Base-by-base conservation (phyloP, 2,113 vertebrate species). In the Xiphorhynchus elegans region DNA sequence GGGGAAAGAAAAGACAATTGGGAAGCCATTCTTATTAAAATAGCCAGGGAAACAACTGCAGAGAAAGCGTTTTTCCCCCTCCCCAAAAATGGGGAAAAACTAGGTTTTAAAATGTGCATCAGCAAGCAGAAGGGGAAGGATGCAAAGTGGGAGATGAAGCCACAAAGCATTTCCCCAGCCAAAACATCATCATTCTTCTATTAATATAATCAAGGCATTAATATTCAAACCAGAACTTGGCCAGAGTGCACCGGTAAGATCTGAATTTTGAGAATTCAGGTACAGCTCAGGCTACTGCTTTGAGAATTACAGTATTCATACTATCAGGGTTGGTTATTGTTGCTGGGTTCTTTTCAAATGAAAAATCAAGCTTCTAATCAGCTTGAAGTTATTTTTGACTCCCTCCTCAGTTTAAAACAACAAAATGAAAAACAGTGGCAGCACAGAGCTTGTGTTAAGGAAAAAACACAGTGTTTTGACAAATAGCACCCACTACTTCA, bases 401-500 rank as follows among this genome's bases (percentile, higher is more conserved):
- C 58, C 42, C 46, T 53, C 25, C 63, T 64, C 26, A 24, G 29
- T 76, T 91, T 85, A 79, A 89, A 70, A 70, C 49, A 47, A 46
- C 33, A 69, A 52, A 93, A 86, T 31, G 11, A 87, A 74, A 86
- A 55, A 16, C 66, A 95, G 67, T 90, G 62, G 20, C 8, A 40
- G 62, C 67, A 69, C 11, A 79, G 18, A 66, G 17, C 10, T 62
- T 63, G 6, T 42, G 29, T 49, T 59, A 69, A 64, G 37, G 2
- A 39, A 42, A 67, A 66, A 64, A 39, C 2, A 11, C 37, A 35
- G 5, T 44, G n/a, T 80, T 91, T 88, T 62, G 37, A 90, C 56
- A 91, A 95, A 96, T 17, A 85, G 28, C 37, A 39, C 72, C 39
- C 24, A n/a, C n/a, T 44, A 68, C 88, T 76, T 86, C 94, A 86